Evolutionary conservation across 1,140 invertebrate species (phyloP).

Genomic region (Macrosteles quadrilineatus): DNA sequence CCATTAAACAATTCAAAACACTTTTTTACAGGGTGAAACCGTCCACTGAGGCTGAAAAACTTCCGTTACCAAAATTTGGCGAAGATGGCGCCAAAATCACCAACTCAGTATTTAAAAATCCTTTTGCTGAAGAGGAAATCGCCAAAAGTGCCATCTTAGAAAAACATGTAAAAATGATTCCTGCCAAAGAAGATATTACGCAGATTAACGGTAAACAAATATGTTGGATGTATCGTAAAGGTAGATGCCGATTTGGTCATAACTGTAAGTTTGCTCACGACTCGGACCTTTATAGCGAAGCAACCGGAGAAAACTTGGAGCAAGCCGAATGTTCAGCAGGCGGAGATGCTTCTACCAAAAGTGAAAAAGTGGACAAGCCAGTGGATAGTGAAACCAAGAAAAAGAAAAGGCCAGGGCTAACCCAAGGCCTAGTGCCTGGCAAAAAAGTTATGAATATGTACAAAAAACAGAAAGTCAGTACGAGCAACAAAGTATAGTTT

Average conservation of each 20-base stretch:
- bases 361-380: not conserved
- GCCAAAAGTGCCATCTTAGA: conserved; percentile 85
- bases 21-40: no score
- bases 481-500: conserved; percentile 4
- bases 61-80: conserved; percentile 36
- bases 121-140: conserved; percentile 85
- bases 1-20: no score
- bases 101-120: conserved; percentile 84
- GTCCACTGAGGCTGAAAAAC: conserved; percentile 5
- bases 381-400: conserved; percentile 56
- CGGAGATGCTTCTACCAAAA: not conserved
- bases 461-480: conserved; percentile 56
- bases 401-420: conserved; percentile 77
- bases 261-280: conserved; percentile 93
- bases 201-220: conserved; percentile 86
- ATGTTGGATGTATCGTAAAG: conserved; percentile 92
- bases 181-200: conserved; percentile 66
- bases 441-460: conserved; percentile 85
- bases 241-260: conserved; percentile 85
- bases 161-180: conserved; percentile 92
- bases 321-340: not conserved
- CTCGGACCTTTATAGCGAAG: conserved; percentile 64
- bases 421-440: conserved; percentile 73
- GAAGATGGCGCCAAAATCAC: conserved; percentile 37
- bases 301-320: not conserved